Conservation (phyloP, 2,888 invertebrate species). For the Cetonia aurata region DNA sequence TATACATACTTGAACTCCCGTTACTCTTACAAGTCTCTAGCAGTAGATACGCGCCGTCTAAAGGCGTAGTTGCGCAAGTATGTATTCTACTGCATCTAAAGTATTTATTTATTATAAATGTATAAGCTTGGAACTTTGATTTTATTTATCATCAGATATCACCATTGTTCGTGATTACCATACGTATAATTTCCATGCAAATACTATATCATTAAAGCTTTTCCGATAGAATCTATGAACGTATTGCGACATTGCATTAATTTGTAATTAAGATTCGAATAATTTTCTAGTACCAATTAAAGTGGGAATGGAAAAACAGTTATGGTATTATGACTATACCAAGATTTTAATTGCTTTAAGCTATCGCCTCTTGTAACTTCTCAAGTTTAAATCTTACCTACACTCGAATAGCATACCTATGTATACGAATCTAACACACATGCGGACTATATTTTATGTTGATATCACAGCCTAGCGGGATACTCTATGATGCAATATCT, state of each 20-base stretch:
- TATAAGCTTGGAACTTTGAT: too few species aligned
- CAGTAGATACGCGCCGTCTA: too few species aligned
- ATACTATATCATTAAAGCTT: constrained; percentile 23
- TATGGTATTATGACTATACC: constrained; percentile 33
- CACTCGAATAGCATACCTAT: neutral
- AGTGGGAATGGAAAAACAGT: constrained; percentile 37
- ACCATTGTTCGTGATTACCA: too few species aligned
- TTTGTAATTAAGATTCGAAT: constrained; percentile 21
- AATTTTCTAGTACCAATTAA: constrained; percentile 34
- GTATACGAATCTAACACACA: constrained; percentile 9
- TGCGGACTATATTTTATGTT: neutral
- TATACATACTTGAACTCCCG: too few species aligned
- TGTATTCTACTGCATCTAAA: too few species aligned
- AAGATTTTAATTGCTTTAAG: constrained; percentile 36
- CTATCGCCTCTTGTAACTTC: constrained; percentile 16
- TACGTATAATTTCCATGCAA: neutral
- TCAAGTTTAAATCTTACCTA: neutral
- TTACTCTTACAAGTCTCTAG: too few species aligned
- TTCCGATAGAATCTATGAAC: constrained; percentile 26
- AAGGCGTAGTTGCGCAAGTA: too few species aligned
- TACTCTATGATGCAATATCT: constrained; percentile 16
- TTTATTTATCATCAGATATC: too few species aligned
- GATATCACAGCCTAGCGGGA: constrained; percentile 1
- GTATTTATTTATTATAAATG: too few species aligned
- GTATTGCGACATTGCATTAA: constrained; percentile 14